These are phyloP conservation scores for Allacma fusca DNA, from an alignment of 2,888 invertebrate species.

Conservation along the genomic window DNA sequence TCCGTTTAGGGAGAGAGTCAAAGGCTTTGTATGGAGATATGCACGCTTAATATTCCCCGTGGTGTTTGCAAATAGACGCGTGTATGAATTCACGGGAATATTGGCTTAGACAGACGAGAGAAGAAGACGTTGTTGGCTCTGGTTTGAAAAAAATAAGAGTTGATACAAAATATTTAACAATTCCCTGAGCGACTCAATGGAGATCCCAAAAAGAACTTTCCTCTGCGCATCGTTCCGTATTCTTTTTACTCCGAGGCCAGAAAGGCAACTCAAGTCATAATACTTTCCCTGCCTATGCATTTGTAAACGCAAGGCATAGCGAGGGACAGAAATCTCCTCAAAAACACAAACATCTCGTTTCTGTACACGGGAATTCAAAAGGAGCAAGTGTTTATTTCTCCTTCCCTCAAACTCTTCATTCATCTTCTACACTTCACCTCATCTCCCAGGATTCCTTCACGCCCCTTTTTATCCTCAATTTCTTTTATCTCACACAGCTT, in stretches of 20 bases:
- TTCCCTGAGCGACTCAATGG: constrained; percentile 36
- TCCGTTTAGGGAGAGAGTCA: constrained; percentile 1
- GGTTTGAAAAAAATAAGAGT: constrained; percentile 19
- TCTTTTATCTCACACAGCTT: not conserved
- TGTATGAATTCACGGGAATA: constrained; percentile 28
- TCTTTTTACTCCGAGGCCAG: not conserved
- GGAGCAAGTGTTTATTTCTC: not conserved
- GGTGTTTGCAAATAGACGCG: constrained; percentile 24
- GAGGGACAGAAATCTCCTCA: not conserved
- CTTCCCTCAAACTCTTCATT: not conserved
- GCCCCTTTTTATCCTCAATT: not conserved
- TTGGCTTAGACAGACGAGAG: constrained; percentile 28
- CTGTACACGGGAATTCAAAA: not conserved
- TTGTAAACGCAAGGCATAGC: not conserved
- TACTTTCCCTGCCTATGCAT: not conserved
- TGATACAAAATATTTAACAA: constrained; percentile 40
- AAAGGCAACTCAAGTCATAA: not conserved
- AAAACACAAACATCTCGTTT: not conserved
- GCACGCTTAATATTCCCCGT: constrained; percentile 30
- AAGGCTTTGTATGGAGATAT: not conserved
- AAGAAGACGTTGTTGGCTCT: not conserved
- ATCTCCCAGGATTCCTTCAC: not conserved
- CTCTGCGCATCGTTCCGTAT: not conserved
- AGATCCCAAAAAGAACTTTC: constrained; percentile 20
- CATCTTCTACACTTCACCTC: not conserved